Conservation (phyloP, 1,140 invertebrate genomes). For the Drosophila burlai region DNA sequence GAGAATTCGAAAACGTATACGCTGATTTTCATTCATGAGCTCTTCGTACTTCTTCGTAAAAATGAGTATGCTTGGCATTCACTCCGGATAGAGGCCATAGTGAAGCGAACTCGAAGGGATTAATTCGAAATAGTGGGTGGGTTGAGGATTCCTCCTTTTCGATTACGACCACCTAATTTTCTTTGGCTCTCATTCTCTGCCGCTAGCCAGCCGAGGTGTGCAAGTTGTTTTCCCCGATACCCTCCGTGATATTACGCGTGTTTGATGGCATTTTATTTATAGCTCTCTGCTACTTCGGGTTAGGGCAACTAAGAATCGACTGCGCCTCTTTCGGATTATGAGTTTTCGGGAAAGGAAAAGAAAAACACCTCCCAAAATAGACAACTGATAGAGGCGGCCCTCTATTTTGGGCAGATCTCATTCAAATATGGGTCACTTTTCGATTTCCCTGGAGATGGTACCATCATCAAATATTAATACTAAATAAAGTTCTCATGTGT, state of each 20-base stretch:
- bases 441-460: constrained; percentile 1
- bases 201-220: constrained; percentile 43
- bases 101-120: constrained; percentile 13
- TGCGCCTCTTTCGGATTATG: constrained; percentile 61
- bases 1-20: constrained; percentile 19
- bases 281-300: constrained; percentile 61
- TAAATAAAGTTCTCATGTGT: background rate
- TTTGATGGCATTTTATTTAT: constrained; percentile 66
- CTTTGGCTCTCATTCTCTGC: constrained; percentile 1
- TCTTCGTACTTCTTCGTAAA: constrained; percentile 15
- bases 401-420: constrained; percentile 56
- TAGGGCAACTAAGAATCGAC: constrained; percentile 66
- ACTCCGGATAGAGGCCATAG: constrained; percentile 1
- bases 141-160: constrained; percentile 16
- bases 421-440: constrained; percentile 21
- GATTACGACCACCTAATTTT: background rate
- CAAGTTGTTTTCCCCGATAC: constrained; percentile 33
- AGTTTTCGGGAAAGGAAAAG: constrained; percentile 55
- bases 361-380: constrained; percentile 68
- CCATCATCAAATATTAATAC: background rate
- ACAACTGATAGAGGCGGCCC: constrained; percentile 35
- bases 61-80: constrained; percentile 29
- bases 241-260: constrained; percentile 52
- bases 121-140: constrained; percentile 10
- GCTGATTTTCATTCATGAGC: constrained; percentile 65